Evolutionary conservation across 2,113 vertebrate genomes (phyloP), one percentile per base, ranked within the genome.

Genomic region (Siniperca knerii): DNA sequence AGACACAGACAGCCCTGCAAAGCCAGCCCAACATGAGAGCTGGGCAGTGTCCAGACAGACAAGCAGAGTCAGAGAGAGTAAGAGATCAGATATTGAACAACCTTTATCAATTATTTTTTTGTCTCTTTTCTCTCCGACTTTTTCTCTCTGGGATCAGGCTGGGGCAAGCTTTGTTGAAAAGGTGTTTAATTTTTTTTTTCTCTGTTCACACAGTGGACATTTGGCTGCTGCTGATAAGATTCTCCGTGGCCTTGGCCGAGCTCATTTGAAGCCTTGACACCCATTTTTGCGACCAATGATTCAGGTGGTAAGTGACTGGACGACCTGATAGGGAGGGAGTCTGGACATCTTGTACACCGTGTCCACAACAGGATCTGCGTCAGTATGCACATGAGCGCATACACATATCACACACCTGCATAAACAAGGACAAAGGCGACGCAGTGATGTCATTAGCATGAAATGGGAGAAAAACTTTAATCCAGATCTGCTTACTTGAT

Each of bases 191-290:
- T 35, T 70, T 68, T 46, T 55, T 79, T 67, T 62, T 69, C 35
- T 46, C 64, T 48, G 37, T 66, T 35, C 35, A 20, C 60, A 50
- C 21, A 6, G 61, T 54, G 64, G 57, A 79, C 84, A 90, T 86
- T 87, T 76, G 55, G 60, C 71, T 25, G 48, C 57, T 4, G 71
- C 87, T 88, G 79, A 87, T 77, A 90, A 66, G 71, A 78, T 78
- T 80, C 75, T 82, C 69, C 1, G 42, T 6, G 16, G 60, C 75
- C 64, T 25, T 21, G 57, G 37, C 70, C 4, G 1, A 66, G 71
- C 84, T 77, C 60, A 71, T 82, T 82, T 85, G 35, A 83, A 82
- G 71, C 84, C 83, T 82, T 82, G 79, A 89, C 85, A 54, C 42
- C 35, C 46, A 55, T 83, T 83, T 62, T 75, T 54, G 62, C 1